Conservation (phyloP, 2,797 vertebrate species). For the Mus caroli region DNA sequence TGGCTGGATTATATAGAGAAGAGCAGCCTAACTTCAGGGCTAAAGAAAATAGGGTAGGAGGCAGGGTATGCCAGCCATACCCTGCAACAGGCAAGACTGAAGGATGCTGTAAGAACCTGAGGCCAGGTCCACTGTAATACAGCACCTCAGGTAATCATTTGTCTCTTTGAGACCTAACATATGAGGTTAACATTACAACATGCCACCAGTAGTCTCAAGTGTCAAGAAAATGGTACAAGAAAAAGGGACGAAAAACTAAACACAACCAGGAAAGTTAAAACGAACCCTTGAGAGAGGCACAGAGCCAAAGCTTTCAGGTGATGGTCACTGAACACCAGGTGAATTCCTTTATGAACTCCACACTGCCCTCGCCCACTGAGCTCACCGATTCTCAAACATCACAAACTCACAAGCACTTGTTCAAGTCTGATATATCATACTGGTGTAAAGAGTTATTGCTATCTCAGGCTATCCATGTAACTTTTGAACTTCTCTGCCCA, state of each 20-base stretch:
- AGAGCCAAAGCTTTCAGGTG: background rate
- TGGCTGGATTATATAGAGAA: background rate
- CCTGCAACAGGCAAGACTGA: background rate
- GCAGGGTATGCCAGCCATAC: background rate
- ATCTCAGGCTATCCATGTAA: background rate
- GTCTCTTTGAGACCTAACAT: background rate
- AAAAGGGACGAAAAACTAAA: background rate
- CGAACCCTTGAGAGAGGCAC: background rate
- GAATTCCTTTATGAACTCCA: slow-evolving; percentile 22
- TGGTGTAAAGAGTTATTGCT: slow-evolving; percentile 5
- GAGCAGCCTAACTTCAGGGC: background rate
- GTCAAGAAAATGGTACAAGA: background rate
- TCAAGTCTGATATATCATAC: slow-evolving; percentile 36
- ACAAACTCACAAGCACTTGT: slow-evolving; percentile 2
- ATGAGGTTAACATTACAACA: background rate
- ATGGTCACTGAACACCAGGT: slow-evolving; percentile 23
- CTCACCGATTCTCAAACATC: background rate
- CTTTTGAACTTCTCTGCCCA: background rate
- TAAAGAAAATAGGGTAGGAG: background rate
- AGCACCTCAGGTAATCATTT: background rate
- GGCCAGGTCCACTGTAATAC: background rate
- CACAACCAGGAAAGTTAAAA: slow-evolving; percentile 51
- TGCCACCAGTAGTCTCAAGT: background rate
- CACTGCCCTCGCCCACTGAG: background rate
- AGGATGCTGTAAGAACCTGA: background rate